Evolutionary conservation across 2,888 invertebrate genomes (phyloP).

Genomic region (Rosalia funebris): DNA sequence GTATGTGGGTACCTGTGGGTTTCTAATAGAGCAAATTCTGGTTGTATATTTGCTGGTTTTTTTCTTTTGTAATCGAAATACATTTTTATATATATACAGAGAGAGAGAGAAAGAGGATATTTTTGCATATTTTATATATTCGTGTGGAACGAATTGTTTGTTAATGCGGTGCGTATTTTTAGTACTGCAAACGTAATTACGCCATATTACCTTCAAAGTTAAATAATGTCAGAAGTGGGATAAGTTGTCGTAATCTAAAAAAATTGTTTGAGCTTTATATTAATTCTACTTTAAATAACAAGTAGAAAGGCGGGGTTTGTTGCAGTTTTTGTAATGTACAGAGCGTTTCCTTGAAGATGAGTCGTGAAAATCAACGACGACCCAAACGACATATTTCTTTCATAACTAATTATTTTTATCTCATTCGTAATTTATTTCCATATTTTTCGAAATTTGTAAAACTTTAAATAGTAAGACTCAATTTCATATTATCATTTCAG

Average conservation of each 20-base stretch:
- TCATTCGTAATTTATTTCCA: no score
- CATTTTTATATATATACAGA: constrained; percentile 52
- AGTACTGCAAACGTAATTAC: background rate
- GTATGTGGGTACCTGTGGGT: constrained; percentile 71
- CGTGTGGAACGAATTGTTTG: background rate
- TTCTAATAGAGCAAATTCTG: constrained; percentile 20
- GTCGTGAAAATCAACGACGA: no score
- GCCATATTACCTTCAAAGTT: background rate
- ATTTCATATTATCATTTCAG: no score
- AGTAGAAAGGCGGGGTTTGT: no score
- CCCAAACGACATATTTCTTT: no score
- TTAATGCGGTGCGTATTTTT: background rate
- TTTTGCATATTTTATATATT: constrained; percentile 16
- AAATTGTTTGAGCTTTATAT: background rate
- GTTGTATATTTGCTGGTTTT: constrained; percentile 31
- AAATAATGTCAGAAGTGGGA: background rate
- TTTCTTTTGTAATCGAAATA: constrained; percentile 27
- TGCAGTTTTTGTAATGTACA: no score
- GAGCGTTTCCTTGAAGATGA: no score
- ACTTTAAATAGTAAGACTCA: no score
- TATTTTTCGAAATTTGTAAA: no score
- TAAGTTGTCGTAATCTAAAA: background rate
- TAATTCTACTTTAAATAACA: background rate
- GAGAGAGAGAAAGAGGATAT: constrained; percentile 16
- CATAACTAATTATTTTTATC: no score